Percentiles rank a stretch among this genome's conserved stretches.
These are phyloP conservation scores for Rhagonycha lutea DNA, from an alignment of 2,888 invertebrate genomes.

Conservation along the genomic window DNA sequence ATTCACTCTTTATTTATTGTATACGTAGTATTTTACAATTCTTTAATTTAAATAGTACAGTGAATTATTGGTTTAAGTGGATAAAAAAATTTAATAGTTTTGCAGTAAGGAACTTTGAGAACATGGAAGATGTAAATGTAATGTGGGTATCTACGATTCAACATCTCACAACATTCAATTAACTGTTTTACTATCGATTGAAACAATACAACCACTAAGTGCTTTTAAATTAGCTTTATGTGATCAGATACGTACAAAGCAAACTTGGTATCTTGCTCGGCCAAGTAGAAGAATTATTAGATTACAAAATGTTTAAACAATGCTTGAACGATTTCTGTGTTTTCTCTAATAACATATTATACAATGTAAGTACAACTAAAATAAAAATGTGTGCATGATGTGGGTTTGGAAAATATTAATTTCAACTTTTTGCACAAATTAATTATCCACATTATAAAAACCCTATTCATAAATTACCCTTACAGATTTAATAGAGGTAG, in stretches of 20 bases:
- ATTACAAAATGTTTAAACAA: neutral
- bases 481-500: neutral
- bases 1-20: no score
- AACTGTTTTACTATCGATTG: neutral
- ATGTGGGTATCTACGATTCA: neutral
- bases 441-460: neutral
- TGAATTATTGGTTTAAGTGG: no score
- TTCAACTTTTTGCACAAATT: neutral
- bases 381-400: neutral
- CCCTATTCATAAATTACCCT: neutral
- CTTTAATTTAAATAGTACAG: no score
- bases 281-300: neutral
- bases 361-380: neutral
- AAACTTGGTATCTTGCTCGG: neutral
- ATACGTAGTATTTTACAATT: no score
- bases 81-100: no score
- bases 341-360: neutral
- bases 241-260: neutral
- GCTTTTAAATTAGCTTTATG: neutral
- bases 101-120: neutral
- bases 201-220: neutral
- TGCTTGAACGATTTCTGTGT: neutral
- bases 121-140: neutral
- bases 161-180: neutral
- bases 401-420: neutral